Base-by-base conservation (phyloP, 2,888 invertebrate species). In the Aphidoletes aphidimyza region DNA sequence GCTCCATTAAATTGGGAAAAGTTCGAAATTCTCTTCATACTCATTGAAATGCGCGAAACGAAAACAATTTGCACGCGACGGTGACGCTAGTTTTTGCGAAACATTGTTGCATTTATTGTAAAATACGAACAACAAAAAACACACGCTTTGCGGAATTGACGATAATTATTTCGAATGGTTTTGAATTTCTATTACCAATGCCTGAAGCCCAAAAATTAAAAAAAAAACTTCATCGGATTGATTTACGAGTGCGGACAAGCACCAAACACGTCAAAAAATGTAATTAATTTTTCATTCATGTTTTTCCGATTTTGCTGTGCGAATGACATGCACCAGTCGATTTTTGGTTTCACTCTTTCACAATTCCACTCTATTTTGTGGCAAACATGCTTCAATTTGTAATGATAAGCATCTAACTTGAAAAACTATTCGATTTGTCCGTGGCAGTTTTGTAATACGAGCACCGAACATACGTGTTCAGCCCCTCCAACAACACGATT, bases 231-330 rank as follows among this genome's bases (percentile, higher is more conserved):
- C 30, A 69, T 69, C 34, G 30, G 22, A 22, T 5, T 3, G 54
- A 22, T 39, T 39, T 39, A 8, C 11, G 39, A 8, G 5, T 39
- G 54, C 22, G 5, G 1, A 5, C 6, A 22, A 22, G n/a, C 22
- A 14, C n/a, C 3, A 54, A 8, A 9, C 54, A 47, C 69, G 30
- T 30, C 34, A 26, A 54, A 54, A 54, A 54, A 54, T 54, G 54
- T 69, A 69, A 69, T 69, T 69, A 69, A 69, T 69, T 69, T 69
- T 69, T 69, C 69, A 69, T 69, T 69, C 69, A 69, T 69, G 69
- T 69, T 69, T n/a, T 30, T 69, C 69, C 69, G 69, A 69, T 69
- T n/a, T 30, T 69, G 54, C 54, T 14, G 9, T 69, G 69, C 69
- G 69, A 69, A 69, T 69, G 69, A 69, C 69, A 30, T 69, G 69